Conservation (phyloP, 2,113 vertebrate genomes). For the Nannospalax galili region DNA sequence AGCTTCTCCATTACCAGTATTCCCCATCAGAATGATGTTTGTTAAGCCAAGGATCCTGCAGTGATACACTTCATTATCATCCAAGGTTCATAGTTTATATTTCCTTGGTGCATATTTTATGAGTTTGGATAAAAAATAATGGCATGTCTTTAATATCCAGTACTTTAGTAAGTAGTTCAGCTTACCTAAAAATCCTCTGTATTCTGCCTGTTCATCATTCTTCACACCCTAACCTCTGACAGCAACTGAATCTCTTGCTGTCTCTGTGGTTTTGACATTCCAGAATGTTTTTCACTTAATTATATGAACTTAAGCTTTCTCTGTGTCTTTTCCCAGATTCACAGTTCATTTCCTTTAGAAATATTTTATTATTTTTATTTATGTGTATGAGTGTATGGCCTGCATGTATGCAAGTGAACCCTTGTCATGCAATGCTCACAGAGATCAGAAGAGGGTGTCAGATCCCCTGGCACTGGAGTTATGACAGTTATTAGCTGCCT, state of each 20-base stretch:
- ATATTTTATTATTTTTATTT: no score
- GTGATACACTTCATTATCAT: background rate
- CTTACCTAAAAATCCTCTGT: background rate
- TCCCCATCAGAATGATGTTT: background rate
- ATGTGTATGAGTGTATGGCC: no score
- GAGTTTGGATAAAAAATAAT: background rate
- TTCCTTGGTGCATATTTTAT: background rate
- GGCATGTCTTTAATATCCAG: background rate
- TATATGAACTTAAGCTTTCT: background rate
- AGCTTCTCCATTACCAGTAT: background rate
- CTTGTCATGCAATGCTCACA: no score
- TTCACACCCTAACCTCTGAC: background rate
- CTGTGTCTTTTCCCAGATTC: background rate
- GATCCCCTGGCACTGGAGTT: no score
- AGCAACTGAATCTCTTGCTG: background rate
- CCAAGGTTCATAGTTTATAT: background rate
- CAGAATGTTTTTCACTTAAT: background rate
- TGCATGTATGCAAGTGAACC: no score
- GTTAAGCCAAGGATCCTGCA: background rate
- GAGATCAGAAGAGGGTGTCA: no score
- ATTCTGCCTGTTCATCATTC: background rate
- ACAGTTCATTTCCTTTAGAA: background rate
- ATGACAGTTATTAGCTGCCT: no score
- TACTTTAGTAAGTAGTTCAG: background rate
- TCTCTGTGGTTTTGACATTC: background rate